Percentiles rank a stretch among this genome's conserved stretches.
These are phyloP conservation scores for Amazona ochrocephala DNA, from an alignment of 2,797 vertebrate species.

Conservation along the genomic window DNA sequence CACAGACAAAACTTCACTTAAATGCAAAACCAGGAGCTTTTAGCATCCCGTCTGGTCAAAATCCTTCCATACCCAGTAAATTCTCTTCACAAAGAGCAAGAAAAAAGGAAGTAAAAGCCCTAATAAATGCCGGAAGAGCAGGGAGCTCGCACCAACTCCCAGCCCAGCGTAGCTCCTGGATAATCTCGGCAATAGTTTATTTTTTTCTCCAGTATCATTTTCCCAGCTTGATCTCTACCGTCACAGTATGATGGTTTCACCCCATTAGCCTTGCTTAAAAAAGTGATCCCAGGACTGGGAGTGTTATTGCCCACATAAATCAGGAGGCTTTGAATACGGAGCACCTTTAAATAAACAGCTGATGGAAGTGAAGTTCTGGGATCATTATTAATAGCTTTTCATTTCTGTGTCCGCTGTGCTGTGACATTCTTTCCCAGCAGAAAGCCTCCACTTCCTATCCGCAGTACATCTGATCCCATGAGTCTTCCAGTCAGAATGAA, in stretches of 20 bases:
- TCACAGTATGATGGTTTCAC: slow-evolving; percentile 75
- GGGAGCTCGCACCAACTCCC: slow-evolving; percentile 29
- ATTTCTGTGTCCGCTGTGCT: slow-evolving; percentile 82
- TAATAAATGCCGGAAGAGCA: slow-evolving; percentile 55
- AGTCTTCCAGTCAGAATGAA: slow-evolving; percentile 79
- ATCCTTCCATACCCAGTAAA: slow-evolving; percentile 38
- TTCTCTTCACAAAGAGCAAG: slow-evolving; percentile 53
- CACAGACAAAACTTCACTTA: neutral
- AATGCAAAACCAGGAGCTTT: slow-evolving; percentile 29
- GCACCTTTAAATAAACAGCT: slow-evolving; percentile 86
- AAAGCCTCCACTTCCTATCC: slow-evolving; percentile 74
- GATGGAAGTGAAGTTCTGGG: slow-evolving; percentile 82
- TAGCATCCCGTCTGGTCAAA: neutral
- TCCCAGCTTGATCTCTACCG: slow-evolving; percentile 72
- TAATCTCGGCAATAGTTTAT: slow-evolving; percentile 68
- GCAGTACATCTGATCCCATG: slow-evolving; percentile 70
- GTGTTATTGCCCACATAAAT: slow-evolving; percentile 83
- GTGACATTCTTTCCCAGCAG: slow-evolving; percentile 82
- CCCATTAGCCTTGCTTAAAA: slow-evolving; percentile 82
- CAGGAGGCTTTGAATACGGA: slow-evolving; percentile 78
- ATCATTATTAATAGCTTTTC: slow-evolving; percentile 86
- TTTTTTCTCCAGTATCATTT: slow-evolving; percentile 69
- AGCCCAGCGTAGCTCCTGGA: slow-evolving; percentile 30
- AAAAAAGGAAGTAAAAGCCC: slow-evolving; percentile 30
- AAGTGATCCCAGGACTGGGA: slow-evolving; percentile 74